Evolutionary conservation across 2,113 vertebrate species (phyloP), one percentile per base, ranked within the genome.

Genomic region (Maccullochella peelii): DNA sequence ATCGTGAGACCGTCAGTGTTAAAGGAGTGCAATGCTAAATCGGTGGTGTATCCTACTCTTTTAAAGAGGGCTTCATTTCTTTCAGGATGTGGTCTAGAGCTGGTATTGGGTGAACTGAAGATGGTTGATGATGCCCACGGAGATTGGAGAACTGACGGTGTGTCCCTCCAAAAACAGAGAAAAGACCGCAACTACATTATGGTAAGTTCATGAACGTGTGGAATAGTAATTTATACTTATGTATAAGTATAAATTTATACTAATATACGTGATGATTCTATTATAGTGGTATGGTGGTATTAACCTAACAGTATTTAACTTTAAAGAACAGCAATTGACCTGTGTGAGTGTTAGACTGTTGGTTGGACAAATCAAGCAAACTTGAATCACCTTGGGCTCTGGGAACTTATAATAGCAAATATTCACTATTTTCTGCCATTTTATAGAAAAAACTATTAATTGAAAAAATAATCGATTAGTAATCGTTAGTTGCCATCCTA

Each of bases 21-120:
- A 6, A 7, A 3, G 25, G 12, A 58, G 12, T 23, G 57, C 12
- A 16, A 30, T 58, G 25, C 14, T 30, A 61, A 9, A 33, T 9
- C 10, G 8, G 12, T 2, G 8, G 3, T 36, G 30, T 38, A 33
- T 3, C 33, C 33, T 33, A 27, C 9, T 23, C 1, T 50, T 40
- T 23, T 55, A 36, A 78, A 21, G 0, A 36, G 25, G 7, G 8
- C 2, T 62, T 38, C 1, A 3, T 36, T 76, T 57, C 9, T 5
- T 73, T 16, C 72, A 96, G 95, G 62, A 14, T 95, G 95, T 82
- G 89, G 91, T 0, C 82, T 90, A 47, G 0, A 40, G 0, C n/a
- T 95, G 67, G 0, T 0, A 0, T 11, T 95, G 2, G 16, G 10
- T 1, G 0, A 50, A 0, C 1, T 95, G 25, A 50, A 0, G 10